Percentiles rank a stretch among this genome's conserved stretches.
These are phyloP conservation scores for Buceros bicornis DNA, from an alignment of 2,797 vertebrate species.

Conservation along the genomic window DNA sequence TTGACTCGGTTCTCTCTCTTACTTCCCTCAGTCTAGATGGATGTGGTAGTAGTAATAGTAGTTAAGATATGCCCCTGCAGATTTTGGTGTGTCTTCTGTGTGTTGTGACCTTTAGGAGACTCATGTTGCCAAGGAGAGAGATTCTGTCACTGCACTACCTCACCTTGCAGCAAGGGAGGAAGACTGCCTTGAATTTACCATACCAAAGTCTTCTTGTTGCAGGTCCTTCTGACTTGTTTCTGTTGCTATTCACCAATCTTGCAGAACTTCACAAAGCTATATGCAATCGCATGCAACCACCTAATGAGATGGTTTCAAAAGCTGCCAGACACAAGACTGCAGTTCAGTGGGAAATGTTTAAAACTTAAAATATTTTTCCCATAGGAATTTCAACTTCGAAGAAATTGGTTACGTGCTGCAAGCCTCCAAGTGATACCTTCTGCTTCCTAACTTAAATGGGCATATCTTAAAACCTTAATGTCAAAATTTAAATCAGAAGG, in stretches of 20 bases:
- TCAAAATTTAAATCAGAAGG: neutral
- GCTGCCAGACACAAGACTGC: neutral
- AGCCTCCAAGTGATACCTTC: neutral
- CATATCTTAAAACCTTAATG: neutral
- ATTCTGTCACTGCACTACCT: neutral
- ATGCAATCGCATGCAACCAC: neutral
- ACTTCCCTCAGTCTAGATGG: neutral
- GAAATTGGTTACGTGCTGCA: neutral
- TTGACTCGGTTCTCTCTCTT: neutral
- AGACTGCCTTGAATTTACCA: neutral
- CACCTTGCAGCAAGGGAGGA: neutral
- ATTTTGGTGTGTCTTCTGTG: neutral
- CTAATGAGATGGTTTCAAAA: neutral
- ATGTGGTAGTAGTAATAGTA: neutral
- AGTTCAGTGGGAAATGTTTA: neutral
- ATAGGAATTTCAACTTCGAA: neutral
- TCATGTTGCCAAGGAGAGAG: neutral
- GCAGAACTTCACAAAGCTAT: neutral
- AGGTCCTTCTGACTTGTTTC: neutral
- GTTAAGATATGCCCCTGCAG: neutral
- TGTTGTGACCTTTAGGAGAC: neutral
- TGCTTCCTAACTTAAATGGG: neutral
- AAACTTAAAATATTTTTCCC: neutral
- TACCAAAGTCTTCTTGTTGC: neutral
- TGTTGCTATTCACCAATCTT: neutral